phyloP scores from a whole-genome alignment of 92 coral and sea anemone species.

The Parazoanthus atlanticus region DNA sequence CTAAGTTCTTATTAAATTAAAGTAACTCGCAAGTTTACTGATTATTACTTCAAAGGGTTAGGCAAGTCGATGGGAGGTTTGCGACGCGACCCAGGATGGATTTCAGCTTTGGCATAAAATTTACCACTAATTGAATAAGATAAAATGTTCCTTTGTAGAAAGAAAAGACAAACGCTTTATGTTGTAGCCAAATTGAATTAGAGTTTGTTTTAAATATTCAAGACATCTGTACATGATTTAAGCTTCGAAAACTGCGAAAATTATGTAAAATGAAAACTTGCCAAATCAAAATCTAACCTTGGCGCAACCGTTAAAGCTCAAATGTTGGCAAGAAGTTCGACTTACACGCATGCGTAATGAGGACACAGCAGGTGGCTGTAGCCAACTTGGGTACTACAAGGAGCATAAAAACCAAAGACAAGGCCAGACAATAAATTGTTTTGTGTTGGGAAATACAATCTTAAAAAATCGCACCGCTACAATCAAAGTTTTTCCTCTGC shows the following conservation, averaged over 20 bases:
- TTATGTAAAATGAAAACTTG: not conserved
- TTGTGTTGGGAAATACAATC: slow-evolving; percentile 36
- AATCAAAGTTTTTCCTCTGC: slow-evolving; percentile 1
- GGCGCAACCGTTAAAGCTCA: slow-evolving; percentile 15
- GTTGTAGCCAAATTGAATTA: slow-evolving; percentile 23
- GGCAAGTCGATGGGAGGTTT: not conserved
- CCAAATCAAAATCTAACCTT: slow-evolving; percentile 14
- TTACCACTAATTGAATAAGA: slow-evolving; percentile 42
- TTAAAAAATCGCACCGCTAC: slow-evolving; percentile 28
- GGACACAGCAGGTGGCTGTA: slow-evolving; percentile 30
- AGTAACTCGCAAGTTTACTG: not conserved
- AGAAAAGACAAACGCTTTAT: slow-evolving; percentile 42
- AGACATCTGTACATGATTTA: not conserved
- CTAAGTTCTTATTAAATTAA: not conserved
- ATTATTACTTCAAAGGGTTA: not conserved
- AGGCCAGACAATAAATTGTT: slow-evolving; percentile 20
- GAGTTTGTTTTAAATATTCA: not conserved
- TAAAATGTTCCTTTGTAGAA: slow-evolving; percentile 29
- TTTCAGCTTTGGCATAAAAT: slow-evolving; percentile 41
- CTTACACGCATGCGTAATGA: slow-evolving; percentile 26
- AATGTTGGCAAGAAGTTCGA: not conserved
- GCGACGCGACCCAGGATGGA: slow-evolving; percentile 1
- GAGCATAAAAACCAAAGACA: slow-evolving; percentile 30
- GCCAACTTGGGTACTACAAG: not conserved
- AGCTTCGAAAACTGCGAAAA: not conserved